Evolutionary conservation across 1,140 invertebrate species (phyloP).

Genomic region (Meloidogyne floridensis): DNA sequence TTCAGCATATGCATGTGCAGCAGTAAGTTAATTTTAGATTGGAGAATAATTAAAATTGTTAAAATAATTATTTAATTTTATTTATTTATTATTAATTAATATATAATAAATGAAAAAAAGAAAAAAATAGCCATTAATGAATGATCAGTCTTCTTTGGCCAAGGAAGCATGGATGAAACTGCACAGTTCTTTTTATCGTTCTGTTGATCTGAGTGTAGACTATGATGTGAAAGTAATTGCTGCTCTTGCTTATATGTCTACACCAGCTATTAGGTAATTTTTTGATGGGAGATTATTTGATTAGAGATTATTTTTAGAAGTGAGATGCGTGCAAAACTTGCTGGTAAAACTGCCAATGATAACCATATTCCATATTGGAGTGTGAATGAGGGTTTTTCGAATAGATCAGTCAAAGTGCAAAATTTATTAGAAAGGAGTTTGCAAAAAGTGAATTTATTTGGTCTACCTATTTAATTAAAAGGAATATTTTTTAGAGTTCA

Average conservation of each 20-base stretch:
- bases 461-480: neutral
- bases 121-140: constrained; percentile 5
- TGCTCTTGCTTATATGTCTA: constrained; percentile 38
- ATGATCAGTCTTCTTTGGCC: constrained; percentile 23
- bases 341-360: constrained; percentile 15
- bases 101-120: neutral
- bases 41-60: no score
- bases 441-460: neutral
- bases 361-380: constrained; percentile 16
- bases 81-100: neutral
- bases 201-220: constrained; percentile 20
- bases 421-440: constrained; percentile 20
- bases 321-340: constrained; percentile 34
- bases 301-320: neutral
- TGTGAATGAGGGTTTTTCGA: neutral
- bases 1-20: constrained; percentile 32
- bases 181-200: constrained; percentile 36
- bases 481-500: constrained; percentile 29
- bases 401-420: neutral
- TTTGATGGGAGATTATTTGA: no score
- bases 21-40: constrained; percentile 18
- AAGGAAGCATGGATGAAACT: constrained; percentile 38
- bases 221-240: constrained; percentile 36
- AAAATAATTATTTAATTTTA: neutral
- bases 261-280: constrained; percentile 25